Evolutionary conservation across 2,113 vertebrate genomes (phyloP).

Genomic region (Sphaerodactylus townsendi): DNA sequence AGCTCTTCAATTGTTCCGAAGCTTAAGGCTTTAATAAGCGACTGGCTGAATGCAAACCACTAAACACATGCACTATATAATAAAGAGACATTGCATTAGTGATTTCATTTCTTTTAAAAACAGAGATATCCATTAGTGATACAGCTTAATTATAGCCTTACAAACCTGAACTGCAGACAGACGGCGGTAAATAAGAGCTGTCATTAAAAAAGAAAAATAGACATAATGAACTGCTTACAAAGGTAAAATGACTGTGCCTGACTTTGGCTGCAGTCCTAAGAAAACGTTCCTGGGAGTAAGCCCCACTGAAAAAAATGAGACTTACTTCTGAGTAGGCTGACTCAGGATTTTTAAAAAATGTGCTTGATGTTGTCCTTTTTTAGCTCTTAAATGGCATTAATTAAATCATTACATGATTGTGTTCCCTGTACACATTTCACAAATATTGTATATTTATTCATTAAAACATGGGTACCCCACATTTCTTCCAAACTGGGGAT

Average conservation of each 20-base stretch:
- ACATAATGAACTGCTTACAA: constrained; percentile 29
- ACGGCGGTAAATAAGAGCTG: constrained; percentile 34
- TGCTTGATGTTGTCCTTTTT: background rate
- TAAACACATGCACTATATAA: constrained; percentile 45
- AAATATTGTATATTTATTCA: no score
- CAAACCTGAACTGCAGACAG: constrained; percentile 34
- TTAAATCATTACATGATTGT: no score
- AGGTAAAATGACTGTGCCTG: background rate
- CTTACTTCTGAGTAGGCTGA: no score
- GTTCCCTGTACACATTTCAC: no score
- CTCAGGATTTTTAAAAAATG: no score
- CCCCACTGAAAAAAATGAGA: no score
- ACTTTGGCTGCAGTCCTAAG: no score
- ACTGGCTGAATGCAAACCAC: constrained; percentile 37
- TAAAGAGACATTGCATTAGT: constrained; percentile 42
- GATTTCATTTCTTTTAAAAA: constrained; percentile 61
- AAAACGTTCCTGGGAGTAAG: no score
- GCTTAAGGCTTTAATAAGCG: constrained; percentile 57
- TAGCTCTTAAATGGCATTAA: background rate
- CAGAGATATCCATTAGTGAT: constrained; percentile 56
- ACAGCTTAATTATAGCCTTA: constrained; percentile 60
- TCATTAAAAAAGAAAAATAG: constrained; percentile 18
- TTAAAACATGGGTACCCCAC: no score
- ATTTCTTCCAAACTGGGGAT: no score
- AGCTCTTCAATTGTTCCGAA: constrained; percentile 25